A percentile compares a stretch with the other conserved stretches of the same genome.
Evolutionary conservation across 2,113 vertebrate genomes (phyloP).

Genomic region (Melozone crissalis): DNA sequence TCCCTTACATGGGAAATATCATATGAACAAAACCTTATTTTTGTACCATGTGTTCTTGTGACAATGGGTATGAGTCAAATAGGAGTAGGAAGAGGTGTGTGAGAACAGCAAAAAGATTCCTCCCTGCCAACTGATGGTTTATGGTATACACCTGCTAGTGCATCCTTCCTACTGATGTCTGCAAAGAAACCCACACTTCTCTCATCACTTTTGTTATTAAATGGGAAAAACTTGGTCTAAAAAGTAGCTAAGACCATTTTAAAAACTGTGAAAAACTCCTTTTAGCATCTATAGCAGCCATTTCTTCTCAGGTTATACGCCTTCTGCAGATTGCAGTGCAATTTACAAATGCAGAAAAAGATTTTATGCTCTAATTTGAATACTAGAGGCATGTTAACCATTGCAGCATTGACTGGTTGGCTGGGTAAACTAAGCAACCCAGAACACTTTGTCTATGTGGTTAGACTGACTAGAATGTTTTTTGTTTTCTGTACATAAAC

Average conservation of each 20-base stretch:
- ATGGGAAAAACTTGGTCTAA: neutral
- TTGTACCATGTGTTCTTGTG: neutral
- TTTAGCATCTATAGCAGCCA: neutral
- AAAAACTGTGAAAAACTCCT: neutral
- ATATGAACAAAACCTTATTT: neutral
- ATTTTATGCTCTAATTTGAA: neutral
- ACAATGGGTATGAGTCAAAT: neutral
- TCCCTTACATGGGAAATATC: neutral
- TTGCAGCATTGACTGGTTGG: neutral
- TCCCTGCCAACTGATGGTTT: neutral
- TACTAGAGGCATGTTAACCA: neutral
- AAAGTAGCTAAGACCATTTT: neutral
- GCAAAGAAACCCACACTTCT: neutral
- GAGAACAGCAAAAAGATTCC: neutral
- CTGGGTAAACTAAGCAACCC: neutral
- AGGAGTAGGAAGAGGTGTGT: neutral
- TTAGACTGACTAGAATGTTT: neutral
- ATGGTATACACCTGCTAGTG: neutral
- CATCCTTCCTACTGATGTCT: neutral
- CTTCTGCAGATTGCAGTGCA: neutral
- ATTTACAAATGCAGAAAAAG: neutral
- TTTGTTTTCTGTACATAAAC: rapidly evolving
- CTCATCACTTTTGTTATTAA: neutral
- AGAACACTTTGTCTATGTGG: neutral
- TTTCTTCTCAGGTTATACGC: neutral